phyloP scores from a whole-genome alignment of 2,113 vertebrate species.

The Sigmodon hispidus region DNA sequence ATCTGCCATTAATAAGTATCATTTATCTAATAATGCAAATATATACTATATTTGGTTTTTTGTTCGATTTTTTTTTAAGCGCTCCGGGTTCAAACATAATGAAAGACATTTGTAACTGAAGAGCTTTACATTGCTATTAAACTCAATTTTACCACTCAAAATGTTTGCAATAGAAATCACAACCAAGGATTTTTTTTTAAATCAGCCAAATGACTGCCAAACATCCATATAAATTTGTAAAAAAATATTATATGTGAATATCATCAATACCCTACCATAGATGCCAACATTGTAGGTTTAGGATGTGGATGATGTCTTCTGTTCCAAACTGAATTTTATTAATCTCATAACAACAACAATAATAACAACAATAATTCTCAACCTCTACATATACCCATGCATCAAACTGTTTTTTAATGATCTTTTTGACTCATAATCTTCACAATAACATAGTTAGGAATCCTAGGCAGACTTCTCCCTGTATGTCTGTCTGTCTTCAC shows the following conservation, averaged over 20 bases:
- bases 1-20: background rate
- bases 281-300: background rate
- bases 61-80: conserved; percentile 8
- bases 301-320: background rate
- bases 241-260: background rate
- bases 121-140: background rate
- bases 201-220: background rate
- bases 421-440: background rate
- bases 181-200: background rate
- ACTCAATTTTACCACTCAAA: background rate
- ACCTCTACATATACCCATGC: background rate
- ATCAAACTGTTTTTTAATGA: background rate
- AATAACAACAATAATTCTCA: background rate
- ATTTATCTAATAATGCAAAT: background rate
- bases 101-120: background rate
- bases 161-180: background rate
- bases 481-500: background rate
- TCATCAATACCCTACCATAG: background rate
- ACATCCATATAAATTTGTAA: background rate
- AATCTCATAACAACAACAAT: background rate
- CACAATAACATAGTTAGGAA: background rate
- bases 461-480: background rate
- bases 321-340: background rate
- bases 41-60: background rate
- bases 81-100: background rate